Evolutionary conservation across 1,140 invertebrate genomes (phyloP).

Genomic region (Neuroterus valhalla): DNA sequence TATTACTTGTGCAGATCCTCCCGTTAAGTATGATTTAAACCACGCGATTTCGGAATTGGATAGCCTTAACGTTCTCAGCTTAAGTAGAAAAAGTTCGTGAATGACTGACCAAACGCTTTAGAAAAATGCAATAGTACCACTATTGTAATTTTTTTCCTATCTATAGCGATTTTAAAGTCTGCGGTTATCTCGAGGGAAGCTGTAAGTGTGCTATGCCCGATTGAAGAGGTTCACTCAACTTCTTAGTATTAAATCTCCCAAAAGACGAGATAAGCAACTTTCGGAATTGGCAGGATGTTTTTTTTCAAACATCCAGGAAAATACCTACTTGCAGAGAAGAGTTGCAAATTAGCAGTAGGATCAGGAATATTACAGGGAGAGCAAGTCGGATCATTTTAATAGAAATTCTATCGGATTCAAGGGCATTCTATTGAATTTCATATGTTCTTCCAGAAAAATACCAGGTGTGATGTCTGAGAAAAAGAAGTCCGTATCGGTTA

Average conservation of each 20-base stretch:
- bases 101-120: neutral
- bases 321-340: neutral
- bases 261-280: neutral
- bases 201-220: slow-evolving; percentile 12
- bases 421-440: neutral
- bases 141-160: neutral
- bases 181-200: neutral
- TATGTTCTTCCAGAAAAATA: too few species aligned
- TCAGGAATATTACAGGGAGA: neutral
- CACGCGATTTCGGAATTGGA: too few species aligned
- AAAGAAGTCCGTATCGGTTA: too few species aligned
- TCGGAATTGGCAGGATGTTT: neutral
- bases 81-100: too few species aligned
- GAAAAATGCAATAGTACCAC: slow-evolving; percentile 4
- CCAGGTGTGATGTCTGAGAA: too few species aligned
- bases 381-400: too few species aligned
- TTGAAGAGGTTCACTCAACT: neutral
- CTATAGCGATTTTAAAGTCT: too few species aligned
- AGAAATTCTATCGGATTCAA: too few species aligned
- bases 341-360: neutral
- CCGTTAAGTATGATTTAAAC: too few species aligned
- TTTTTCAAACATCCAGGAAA: neutral
- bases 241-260: too few species aligned
- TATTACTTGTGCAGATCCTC: too few species aligned
- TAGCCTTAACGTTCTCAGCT: too few species aligned